Evolutionary conservation across 2,888 invertebrate species (phyloP), one percentile per base, ranked within the genome.

Genomic region (Laothoe populi): DNA sequence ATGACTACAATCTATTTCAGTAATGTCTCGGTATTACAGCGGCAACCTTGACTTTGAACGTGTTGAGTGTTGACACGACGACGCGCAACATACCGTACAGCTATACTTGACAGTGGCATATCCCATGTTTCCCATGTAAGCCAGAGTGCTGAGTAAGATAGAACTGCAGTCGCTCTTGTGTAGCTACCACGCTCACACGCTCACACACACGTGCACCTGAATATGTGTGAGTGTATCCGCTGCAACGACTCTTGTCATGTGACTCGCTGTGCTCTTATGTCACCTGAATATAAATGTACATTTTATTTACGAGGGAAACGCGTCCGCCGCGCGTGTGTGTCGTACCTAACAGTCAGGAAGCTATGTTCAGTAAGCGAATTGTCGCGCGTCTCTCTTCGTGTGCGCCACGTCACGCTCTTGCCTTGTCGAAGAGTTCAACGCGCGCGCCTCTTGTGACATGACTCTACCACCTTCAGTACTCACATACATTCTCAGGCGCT

Each of bases 401-500:
- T 24, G 13, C 23, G 46, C n/a, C 11, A n/a, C 26, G 16, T 16
- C 53, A 16, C 19, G 4, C 19, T 10, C 16, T 19, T 19, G 10
- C 26, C 35, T 24, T 11, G 35, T 10, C 11, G 35, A 53, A 53
- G 53, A 53, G 53, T 53, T 53, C 53, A 53, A 53, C 53, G 53
- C 53, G 53, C 53, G 31, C 53, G 16, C 4, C 8, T n/a, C n/a
- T 19, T 24, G 24, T 13, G 16, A 19, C 24, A 24, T 10, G 11
- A 38, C 44, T 44, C 44, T 19, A 44, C 44, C 44, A 19, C 19
- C 38, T 10, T 38, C 1, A 10, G 3, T 11, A 10, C 13, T 38
- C 38, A 38, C 10, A 38, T 13, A 31, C 5, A 38, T 5, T 31
- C 5, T 31, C 31, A 31, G 5, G 2, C 31, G 4, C 31, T 8